These are phyloP conservation scores for Myotis yumanensis DNA, from an alignment of 2,113 vertebrate species.

Conservation along the genomic window DNA sequence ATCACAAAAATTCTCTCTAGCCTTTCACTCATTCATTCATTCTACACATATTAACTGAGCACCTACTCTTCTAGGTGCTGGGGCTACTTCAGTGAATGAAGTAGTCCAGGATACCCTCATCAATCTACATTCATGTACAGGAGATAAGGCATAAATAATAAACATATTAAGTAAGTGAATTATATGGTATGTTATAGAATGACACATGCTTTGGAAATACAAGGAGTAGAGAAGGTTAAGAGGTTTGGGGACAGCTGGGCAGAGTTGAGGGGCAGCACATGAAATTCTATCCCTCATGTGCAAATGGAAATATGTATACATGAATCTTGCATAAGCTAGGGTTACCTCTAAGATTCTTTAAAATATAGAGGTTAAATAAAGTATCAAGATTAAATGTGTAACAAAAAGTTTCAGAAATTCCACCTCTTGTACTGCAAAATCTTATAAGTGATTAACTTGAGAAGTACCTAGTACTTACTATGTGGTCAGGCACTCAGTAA, in stretches of 20 bases:
- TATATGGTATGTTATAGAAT: background rate
- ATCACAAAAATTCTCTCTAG: background rate
- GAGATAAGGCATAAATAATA: background rate
- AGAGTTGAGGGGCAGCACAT: background rate
- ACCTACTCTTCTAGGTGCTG: background rate
- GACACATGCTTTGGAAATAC: background rate
- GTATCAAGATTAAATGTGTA: background rate
- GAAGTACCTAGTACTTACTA: background rate
- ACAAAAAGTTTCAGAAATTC: background rate
- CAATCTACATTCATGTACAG: background rate
- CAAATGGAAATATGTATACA: background rate
- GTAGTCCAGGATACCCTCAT: background rate
- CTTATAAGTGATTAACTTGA: background rate
- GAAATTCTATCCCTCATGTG: background rate
- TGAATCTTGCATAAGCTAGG: background rate
- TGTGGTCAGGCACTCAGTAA: background rate
- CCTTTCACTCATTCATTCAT: background rate
- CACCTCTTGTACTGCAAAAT: background rate
- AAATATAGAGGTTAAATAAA: background rate
- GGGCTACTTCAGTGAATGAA: background rate
- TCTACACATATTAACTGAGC: background rate
- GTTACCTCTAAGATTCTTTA: background rate
- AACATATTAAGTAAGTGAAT: background rate
- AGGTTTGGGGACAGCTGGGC: background rate
- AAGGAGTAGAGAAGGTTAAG: background rate